These are phyloP conservation scores for Cyprinus carpio DNA, from an alignment of 2,113 vertebrate species.

Conservation along the genomic window DNA sequence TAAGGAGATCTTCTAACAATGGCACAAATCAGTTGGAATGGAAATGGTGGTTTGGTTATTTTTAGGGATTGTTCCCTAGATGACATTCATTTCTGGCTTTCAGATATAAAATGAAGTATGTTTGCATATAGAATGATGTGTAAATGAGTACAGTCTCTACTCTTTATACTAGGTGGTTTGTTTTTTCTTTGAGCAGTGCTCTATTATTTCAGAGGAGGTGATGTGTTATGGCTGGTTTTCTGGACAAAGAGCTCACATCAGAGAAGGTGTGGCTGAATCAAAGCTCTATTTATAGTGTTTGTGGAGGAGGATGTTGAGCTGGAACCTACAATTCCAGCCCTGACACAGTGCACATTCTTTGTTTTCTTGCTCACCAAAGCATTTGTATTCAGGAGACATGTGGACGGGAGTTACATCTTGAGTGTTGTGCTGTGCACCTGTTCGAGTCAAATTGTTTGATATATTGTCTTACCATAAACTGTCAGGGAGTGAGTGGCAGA, in stretches of 20 bases:
- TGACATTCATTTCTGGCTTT: neutral
- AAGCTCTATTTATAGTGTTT: constrained; percentile 55
- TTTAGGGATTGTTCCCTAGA: neutral
- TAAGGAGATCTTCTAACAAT: neutral
- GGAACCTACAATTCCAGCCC: constrained; percentile 53
- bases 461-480: neutral
- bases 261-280: constrained; percentile 50
- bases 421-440: neutral
- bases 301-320: constrained; percentile 49
- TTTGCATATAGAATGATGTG: neutral
- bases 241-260: constrained; percentile 18
- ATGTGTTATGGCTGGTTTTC: constrained; percentile 43
- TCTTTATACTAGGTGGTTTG: constrained; percentile 12
- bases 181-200: constrained; percentile 45
- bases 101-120: neutral
- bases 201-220: constrained; percentile 27
- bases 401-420: neutral
- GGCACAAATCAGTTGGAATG: neutral
- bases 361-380: neutral
- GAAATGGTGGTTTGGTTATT: neutral
- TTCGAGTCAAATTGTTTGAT: neutral
- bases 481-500: neutral
- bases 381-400: neutral
- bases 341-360: constrained; percentile 36
- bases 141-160: neutral